Percentiles rank a stretch among this genome's conserved stretches.
These are phyloP conservation scores for Melospiza melodia DNA, from an alignment of 2,113 vertebrate genomes.

Conservation along the genomic window DNA sequence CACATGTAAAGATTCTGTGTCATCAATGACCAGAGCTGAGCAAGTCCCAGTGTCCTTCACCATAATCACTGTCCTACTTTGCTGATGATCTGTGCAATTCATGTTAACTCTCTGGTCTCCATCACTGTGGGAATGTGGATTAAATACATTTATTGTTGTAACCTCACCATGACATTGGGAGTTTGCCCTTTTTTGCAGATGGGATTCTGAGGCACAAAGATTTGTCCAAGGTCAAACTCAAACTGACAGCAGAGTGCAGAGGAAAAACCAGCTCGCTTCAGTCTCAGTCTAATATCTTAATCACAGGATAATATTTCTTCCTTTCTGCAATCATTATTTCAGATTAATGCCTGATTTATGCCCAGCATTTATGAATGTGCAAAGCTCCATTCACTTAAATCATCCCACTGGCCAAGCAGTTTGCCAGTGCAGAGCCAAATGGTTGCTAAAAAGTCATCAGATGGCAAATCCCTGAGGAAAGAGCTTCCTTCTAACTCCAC, in stretches of 20 bases:
- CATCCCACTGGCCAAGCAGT: not conserved
- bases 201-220: not conserved
- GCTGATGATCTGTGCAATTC: not conserved
- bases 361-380: not conserved
- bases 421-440: not conserved
- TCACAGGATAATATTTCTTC: not conserved
- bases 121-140: not conserved
- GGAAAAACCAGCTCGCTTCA: not conserved
- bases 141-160: not conserved
- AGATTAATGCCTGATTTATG: constrained; percentile 3
- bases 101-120: not conserved
- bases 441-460: not conserved
- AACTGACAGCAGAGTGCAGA: not conserved
- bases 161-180: not conserved
- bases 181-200: not conserved
- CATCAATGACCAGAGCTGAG: not conserved
- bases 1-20: not conserved
- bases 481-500: not conserved
- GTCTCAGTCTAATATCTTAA: not conserved
- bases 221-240: not conserved
- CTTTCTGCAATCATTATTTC: not conserved
- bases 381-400: constrained; percentile 9
- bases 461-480: not conserved
- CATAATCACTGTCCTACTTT: not conserved
- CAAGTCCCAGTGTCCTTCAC: not conserved